A percentile compares a stretch with the other conserved stretches of the same genome.
phyloP scores from a whole-genome alignment of 2,797 vertebrate species.

The Hylomyscus alleni region DNA sequence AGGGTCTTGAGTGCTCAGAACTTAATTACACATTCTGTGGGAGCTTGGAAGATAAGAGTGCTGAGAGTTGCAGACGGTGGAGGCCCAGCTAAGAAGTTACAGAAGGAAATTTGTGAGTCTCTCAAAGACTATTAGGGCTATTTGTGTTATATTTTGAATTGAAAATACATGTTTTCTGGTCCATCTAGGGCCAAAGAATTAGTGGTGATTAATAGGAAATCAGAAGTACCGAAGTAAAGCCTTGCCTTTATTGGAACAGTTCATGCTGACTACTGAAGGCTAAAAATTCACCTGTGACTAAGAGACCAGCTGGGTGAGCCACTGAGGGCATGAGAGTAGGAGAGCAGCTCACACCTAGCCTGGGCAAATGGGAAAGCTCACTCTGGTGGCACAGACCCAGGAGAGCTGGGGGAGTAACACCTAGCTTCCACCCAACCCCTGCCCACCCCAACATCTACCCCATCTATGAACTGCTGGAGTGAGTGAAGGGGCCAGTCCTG shows the following conservation, averaged over 20 bases:
- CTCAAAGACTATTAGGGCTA: not conserved
- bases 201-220: not conserved
- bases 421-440: too few relatives aligned
- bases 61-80: not conserved
- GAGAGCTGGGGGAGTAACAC: too few relatives aligned
- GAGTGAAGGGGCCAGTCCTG: too few relatives aligned
- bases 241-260: not conserved
- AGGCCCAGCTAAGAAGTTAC: not conserved
- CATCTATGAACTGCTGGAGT: too few relatives aligned
- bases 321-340: not conserved
- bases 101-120: not conserved
- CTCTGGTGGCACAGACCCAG: too few relatives aligned
- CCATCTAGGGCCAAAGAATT: not conserved
- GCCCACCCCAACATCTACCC: too few relatives aligned
- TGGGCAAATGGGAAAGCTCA: not conserved
- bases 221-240: not conserved
- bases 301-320: not conserved
- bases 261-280: not conserved
- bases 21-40: not conserved
- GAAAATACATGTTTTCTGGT: not conserved
- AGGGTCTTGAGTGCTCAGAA: not conserved
- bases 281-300: not conserved
- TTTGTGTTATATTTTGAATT: not conserved
- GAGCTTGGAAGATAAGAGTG: not conserved
- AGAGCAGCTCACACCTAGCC: not conserved